These are phyloP conservation scores for Leucoraja ocellata DNA, from an alignment of 2,797 vertebrate genomes.

Conservation along the genomic window DNA sequence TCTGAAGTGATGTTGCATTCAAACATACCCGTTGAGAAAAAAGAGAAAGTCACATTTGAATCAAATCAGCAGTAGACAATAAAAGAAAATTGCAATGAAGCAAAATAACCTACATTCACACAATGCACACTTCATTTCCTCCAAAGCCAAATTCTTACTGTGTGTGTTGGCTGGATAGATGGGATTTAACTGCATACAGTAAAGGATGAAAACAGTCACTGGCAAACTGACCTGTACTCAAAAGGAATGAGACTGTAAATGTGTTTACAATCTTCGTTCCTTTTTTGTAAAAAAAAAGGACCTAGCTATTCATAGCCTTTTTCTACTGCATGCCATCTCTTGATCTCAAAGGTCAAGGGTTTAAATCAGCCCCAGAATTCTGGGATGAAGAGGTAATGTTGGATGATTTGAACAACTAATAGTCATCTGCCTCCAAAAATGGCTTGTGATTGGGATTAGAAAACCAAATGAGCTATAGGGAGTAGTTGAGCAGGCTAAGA, in stretches of 20 bases:
- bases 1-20: not conserved
- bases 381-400: not conserved
- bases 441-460: no score
- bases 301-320: not conserved
- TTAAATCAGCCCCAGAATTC: not conserved
- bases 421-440: not conserved
- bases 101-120: not conserved
- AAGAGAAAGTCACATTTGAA: not conserved
- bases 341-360: not conserved
- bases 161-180: not conserved
- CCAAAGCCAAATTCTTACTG: not conserved
- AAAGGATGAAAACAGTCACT: not conserved
- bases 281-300: not conserved
- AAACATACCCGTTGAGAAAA: not conserved
- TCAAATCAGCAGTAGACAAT: not conserved
- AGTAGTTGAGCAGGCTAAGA: no score
- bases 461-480: no score
- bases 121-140: not conserved
- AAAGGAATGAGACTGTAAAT: conserved; percentile 4
- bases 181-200: not conserved
- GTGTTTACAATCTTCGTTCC: not conserved
- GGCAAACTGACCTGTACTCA: not conserved
- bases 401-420: not conserved
- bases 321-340: not conserved
- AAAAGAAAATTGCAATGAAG: not conserved